These are phyloP conservation scores for Sogatella furcifera DNA, from an alignment of 1,140 invertebrate genomes.

Conservation along the genomic window DNA sequence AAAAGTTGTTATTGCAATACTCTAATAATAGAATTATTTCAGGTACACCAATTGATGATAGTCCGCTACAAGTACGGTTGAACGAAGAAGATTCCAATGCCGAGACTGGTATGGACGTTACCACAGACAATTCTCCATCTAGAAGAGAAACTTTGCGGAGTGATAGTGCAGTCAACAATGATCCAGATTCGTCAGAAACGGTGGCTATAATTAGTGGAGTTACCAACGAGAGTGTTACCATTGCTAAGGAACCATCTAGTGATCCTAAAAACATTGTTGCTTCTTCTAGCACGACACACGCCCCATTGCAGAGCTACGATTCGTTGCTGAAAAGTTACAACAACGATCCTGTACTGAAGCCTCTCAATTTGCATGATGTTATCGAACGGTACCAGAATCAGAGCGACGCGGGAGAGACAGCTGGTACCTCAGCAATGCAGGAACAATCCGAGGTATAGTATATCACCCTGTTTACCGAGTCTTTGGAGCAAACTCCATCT, in stretches of 20 bases:
- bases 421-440: background rate
- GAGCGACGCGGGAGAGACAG: no score
- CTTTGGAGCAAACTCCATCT: no score
- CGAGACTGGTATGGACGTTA: background rate
- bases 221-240: no score
- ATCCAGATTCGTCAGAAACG: no score
- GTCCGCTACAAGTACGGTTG: slow-evolving; percentile 12
- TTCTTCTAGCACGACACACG: background rate
- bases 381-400: slow-evolving; percentile 35
- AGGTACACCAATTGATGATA: slow-evolving; percentile 19
- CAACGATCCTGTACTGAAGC: slow-evolving; percentile 25
- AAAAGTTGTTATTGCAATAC: slow-evolving; percentile 56
- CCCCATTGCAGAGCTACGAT: slow-evolving; percentile 36
- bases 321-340: slow-evolving; percentile 24
- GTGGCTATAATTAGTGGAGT: no score
- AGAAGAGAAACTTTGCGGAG: no score
- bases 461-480: no score
- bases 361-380: slow-evolving; percentile 50
- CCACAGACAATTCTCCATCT: no score
- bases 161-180: no score
- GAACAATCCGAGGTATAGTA: background rate
- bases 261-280: background rate
- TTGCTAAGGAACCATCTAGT: background rate
- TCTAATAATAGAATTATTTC: slow-evolving; percentile 54
- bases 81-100: slow-evolving; percentile 20